These are phyloP conservation scores for Catalaphyllia jardinei DNA, from an alignment of 64 coral and sea anemone genomes.

Conservation along the genomic window DNA sequence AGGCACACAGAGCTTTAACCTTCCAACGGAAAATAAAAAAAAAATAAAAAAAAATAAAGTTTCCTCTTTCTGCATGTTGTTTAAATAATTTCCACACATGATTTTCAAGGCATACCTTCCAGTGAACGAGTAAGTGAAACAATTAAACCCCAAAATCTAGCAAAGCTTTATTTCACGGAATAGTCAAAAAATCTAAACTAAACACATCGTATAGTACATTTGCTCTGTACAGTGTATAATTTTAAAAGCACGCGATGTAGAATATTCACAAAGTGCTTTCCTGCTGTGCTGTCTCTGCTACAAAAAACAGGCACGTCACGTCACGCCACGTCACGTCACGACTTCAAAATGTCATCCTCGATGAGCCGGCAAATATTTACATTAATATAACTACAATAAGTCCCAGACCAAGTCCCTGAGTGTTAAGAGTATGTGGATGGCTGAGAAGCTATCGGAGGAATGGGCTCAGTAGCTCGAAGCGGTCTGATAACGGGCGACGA, in stretches of 20 bases:
- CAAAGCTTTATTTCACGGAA: too few relatives aligned
- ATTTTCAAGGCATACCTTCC: too few relatives aligned
- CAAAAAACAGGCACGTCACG: neutral
- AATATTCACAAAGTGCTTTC: neutral
- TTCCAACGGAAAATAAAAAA: too few relatives aligned
- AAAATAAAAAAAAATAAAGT: too few relatives aligned
- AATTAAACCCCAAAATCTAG: too few relatives aligned
- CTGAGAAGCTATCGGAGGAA: conserved; percentile 76
- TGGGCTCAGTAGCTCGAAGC: conserved; percentile 69
- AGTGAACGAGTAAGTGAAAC: too few relatives aligned
- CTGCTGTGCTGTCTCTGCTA: neutral
- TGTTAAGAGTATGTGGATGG: conserved; percentile 24
- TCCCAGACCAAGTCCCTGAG: neutral
- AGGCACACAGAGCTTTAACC: too few relatives aligned
- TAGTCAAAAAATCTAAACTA: too few relatives aligned
- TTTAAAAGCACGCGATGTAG: neutral
- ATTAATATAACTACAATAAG: neutral
- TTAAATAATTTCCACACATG: too few relatives aligned
- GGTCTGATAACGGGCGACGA: conserved; percentile 92
- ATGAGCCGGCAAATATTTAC: neutral
- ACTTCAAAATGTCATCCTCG: neutral
- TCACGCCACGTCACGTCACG: too few relatives aligned
- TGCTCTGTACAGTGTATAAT: neutral
- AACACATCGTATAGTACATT: too few relatives aligned
- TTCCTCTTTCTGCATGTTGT: too few relatives aligned